Evolutionary conservation across 1,140 invertebrate species (phyloP), one percentile per base, ranked within the genome.

Genomic region (Anastrepha obliqua): DNA sequence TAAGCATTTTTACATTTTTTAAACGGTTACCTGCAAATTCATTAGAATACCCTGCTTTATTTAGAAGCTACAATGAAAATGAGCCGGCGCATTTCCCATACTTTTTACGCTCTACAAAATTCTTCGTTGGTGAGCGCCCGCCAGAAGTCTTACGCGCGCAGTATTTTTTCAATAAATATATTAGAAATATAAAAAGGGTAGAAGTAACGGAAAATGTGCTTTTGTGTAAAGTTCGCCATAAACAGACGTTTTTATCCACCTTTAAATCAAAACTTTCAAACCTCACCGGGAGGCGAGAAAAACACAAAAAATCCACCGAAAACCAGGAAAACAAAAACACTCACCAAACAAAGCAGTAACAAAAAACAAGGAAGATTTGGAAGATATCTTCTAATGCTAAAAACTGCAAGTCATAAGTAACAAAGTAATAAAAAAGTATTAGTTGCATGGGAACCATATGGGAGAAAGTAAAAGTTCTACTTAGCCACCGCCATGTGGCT

Each of bases 381-480:
- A 51, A 47, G 67, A 44, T 47, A 44, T 44, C 39, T 39, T 78
- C 4, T 51, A 78, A 78, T 78, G 70, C 70, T 17, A 20, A 1
- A 47, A 58, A 81, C 74, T 20, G 47, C 44, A 55, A 6, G 9
- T 42, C 74, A 51, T 81, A 81, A 81, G 74, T 81, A 81, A 55
- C 67, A 81, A 81, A 81, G 74, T 58, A 81, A 81, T 81, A 81
- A 55, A 81, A 74, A 81, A 81, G 74, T 55, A 47, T 20, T 55
- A 55, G 47, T n/a, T 5, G 47, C 8, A 9, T 1, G 7, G 8
- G n/a, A 51, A 55, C 20, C 44, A 81, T 55, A 15, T 20, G n/a
- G 17, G 15, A 17, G 17, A 55, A 55, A 81, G 17, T 11, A 8
- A n/a, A 55, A 55, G 44, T 55, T 13, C 74, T 9, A 5, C 47